A percentile compares a stretch with the other conserved stretches of the same genome.
phyloP scores from a whole-genome alignment of 1,140 invertebrate species.

The Euura lappo region DNA sequence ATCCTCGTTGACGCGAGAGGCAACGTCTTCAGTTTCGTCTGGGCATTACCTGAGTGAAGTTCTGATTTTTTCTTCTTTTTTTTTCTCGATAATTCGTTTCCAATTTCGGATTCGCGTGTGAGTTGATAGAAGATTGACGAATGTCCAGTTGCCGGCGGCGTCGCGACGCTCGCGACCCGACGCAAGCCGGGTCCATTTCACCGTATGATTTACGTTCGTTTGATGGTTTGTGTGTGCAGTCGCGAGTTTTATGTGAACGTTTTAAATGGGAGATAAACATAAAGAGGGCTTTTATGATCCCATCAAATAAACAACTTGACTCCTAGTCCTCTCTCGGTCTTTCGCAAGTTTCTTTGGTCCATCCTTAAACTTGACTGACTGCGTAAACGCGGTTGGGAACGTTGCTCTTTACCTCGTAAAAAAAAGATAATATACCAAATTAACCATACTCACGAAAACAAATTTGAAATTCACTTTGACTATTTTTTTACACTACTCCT shows the following conservation, averaged over 20 bases:
- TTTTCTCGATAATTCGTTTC: not conserved
- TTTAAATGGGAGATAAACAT: slow-evolving; percentile 63
- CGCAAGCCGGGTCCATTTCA: slow-evolving; percentile 42
- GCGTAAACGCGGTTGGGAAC: no score
- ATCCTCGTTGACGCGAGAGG: not conserved
- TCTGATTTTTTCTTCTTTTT: not conserved
- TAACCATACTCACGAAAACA: no score
- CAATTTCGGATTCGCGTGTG: not conserved
- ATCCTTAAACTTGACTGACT: no score
- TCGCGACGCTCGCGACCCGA: slow-evolving; percentile 37
- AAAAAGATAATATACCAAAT: no score
- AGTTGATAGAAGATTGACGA: slow-evolving; percentile 22
- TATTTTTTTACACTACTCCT: no score
- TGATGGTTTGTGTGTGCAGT: slow-evolving; percentile 59
- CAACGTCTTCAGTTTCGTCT: not conserved
- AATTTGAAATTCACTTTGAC: no score
- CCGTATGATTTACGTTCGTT: slow-evolving; percentile 55
- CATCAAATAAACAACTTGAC: slow-evolving; percentile 65
- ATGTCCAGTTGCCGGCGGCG: slow-evolving; percentile 33
- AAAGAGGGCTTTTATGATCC: slow-evolving; percentile 63
- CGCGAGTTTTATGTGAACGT: slow-evolving; percentile 58
- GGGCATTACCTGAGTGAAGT: not conserved
- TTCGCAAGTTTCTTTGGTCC: slow-evolving; percentile 28
- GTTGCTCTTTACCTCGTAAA: no score
- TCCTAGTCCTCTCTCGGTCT: slow-evolving; percentile 57